phyloP scores from a whole-genome alignment of 2,888 invertebrate species.

The Cylindroiulus punctatus region DNA sequence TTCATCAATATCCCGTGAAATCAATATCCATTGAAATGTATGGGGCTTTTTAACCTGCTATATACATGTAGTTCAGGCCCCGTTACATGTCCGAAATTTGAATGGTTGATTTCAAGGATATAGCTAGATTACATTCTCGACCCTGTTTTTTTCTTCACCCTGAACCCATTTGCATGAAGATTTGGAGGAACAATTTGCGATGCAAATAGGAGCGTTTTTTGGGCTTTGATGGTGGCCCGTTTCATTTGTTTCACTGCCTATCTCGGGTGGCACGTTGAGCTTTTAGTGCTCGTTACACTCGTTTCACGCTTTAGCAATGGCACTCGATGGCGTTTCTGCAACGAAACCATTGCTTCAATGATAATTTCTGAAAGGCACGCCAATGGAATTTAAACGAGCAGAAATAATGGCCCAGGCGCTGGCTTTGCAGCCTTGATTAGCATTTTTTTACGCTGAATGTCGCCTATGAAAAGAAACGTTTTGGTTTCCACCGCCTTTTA shows the following conservation, averaged over 20 bases:
- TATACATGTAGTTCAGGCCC: too few species aligned
- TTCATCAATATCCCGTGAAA: too few species aligned
- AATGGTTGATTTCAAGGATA: too few species aligned
- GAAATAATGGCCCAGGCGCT: background rate
- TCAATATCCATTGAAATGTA: too few species aligned
- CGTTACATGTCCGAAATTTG: too few species aligned
- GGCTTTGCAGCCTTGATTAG: background rate
- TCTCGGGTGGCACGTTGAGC: constrained; percentile 43
- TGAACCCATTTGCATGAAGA: constrained; percentile 13
- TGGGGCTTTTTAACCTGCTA: too few species aligned
- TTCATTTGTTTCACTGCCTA: constrained; percentile 22
- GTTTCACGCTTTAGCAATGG: constrained; percentile 41
- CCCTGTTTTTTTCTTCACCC: background rate
- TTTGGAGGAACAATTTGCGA: constrained; percentile 12
- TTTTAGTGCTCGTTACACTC: constrained; percentile 50
- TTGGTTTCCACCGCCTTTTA: background rate
- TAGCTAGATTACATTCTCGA: too few species aligned
- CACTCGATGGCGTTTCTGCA: background rate
- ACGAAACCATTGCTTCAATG: constrained; percentile 6
- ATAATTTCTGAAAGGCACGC: constrained; percentile 20
- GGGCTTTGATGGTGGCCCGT: background rate
- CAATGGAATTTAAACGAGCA: constrained; percentile 48
- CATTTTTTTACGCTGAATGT: background rate
- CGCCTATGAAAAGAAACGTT: background rate
- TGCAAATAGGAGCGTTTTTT: constrained; percentile 23